phyloP scores from a whole-genome alignment of 2,113 vertebrate genomes.

The Deroptyus accipitrinus region DNA sequence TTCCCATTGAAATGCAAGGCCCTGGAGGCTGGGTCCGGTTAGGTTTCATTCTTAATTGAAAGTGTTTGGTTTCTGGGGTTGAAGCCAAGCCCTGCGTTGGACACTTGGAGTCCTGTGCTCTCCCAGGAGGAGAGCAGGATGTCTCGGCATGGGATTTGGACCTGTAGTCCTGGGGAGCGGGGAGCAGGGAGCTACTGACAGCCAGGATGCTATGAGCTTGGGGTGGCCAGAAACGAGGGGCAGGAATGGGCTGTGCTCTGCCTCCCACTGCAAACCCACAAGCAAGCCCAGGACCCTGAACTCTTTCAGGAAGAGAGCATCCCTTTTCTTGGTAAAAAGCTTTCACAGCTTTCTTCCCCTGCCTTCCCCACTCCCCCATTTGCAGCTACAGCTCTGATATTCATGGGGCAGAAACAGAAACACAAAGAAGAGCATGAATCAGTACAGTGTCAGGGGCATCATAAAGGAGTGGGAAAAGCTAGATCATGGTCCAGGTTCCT shows the following conservation, averaged over 20 bases:
- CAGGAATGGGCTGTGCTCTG: not conserved
- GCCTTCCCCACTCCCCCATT: not conserved
- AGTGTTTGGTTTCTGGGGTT: not conserved
- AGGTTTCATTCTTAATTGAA: not conserved
- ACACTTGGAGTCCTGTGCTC: not conserved
- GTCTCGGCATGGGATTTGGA: fast-evolving
- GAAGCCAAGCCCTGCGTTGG: not conserved
- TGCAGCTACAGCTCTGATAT: not conserved
- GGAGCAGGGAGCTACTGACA: not conserved
- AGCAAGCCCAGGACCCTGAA: fast-evolving
- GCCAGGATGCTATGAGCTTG: not conserved
- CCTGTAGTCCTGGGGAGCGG: not conserved
- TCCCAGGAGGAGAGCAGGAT: not conserved
- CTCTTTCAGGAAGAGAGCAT: not conserved
- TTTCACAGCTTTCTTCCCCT: not conserved
- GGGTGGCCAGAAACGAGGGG: not conserved
- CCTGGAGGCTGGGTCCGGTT: not conserved
- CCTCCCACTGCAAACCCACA: not conserved
- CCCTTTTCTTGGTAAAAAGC: not conserved
- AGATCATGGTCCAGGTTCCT: not conserved
- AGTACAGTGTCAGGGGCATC: not conserved
- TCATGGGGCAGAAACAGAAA: not conserved
- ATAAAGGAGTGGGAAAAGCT: not conserved
- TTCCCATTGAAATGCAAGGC: not conserved
- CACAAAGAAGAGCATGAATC: not conserved